Percentiles rank a stretch among this genome's conserved stretches.
Conservation (phyloP, 2,888 invertebrate species). For the Phortica magna region DNA sequence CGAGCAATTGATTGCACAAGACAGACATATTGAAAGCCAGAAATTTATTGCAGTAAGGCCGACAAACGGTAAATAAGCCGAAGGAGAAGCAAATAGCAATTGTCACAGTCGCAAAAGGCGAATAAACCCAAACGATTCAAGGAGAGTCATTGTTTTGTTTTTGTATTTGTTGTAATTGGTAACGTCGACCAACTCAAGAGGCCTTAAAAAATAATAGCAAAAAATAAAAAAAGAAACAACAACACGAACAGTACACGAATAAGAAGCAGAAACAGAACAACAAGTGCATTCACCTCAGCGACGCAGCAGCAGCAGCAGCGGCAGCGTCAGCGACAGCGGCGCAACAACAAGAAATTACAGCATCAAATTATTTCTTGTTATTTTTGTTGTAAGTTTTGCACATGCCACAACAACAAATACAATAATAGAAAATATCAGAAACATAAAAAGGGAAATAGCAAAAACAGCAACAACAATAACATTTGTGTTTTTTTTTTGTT, state of each 20-base stretch:
- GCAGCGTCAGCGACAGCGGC: not conserved
- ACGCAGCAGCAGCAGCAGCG: not conserved
- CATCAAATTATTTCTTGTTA: slow-evolving; percentile 8
- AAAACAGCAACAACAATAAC: not conserved
- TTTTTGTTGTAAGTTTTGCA: slow-evolving; percentile 8
- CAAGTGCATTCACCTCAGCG: slow-evolving; percentile 22
- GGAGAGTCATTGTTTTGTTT: too few relatives aligned
- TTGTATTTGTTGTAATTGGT: too few relatives aligned
- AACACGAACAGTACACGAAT: not conserved
- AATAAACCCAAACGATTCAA: too few relatives aligned
- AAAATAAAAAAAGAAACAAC: not conserved
- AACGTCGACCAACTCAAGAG: too few relatives aligned
- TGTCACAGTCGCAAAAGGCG: too few relatives aligned
- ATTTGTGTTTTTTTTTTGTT: not conserved
- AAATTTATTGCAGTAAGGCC: not conserved
- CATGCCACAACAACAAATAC: slow-evolving; percentile 43
- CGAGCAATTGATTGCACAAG: not conserved
- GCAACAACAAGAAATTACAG: not conserved
- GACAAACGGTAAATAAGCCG: not conserved
- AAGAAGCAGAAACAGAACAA: not conserved
- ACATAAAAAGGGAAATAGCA: not conserved
- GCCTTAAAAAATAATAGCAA: not conserved
- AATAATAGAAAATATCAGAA: not conserved
- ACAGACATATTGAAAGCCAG: not conserved
- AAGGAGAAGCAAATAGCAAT: not conserved